Base-by-base conservation (phyloP, 2,113 vertebrate species). In the Bolborhynchus lineola region DNA sequence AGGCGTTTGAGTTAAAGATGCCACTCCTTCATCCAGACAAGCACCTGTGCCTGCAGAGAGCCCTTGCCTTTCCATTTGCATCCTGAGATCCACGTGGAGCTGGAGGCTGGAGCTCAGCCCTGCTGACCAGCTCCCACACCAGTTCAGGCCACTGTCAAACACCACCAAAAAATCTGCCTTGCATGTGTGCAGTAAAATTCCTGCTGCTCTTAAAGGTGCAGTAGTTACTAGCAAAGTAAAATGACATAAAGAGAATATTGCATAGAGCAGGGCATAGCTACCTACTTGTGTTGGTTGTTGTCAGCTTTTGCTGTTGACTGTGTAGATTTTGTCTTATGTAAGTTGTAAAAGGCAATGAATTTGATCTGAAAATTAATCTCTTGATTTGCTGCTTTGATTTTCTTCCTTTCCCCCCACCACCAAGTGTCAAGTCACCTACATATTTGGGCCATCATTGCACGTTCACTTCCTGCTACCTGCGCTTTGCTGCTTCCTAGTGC, bases 221-320 rank as follows among this genome's bases (percentile, higher is more conserved):
- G 35, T 19, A 17, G 16, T 78, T 86, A 20, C 21, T 60, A 44
- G 13, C 26, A 52, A 88, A 17, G 26, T 31, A 10, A 39, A 39
- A 21, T 13, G 14, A 59, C 25, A 13, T 14, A 13, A 72, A 49
- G 70, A 26, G 5, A 25, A 21, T 7, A 21, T 41, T 62, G 13
- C 1, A 0, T 2, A 31, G 49, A 23, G 33, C 10, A 81, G 17
- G 25, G 14, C 35, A 23, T 2, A 62, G 41, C 71, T 78, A 13
- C 0, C 0, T 53, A 5, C 11, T 23, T 7, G 10, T 35, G 49
- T 20, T 46, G 28, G 33, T 31, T 44, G 1, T 35, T 42, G 53
- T 13, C 69, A 65, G 53, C 39, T 69, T 70, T 46, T 70, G 64
- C 39, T 65, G 18, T 72, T 26, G 41, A 6, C 29, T 53, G 8